Percentiles rank a stretch among this genome's conserved stretches.
Evolutionary conservation across 2,113 vertebrate species (phyloP).

Genomic region (Spilogale gracilis): DNA sequence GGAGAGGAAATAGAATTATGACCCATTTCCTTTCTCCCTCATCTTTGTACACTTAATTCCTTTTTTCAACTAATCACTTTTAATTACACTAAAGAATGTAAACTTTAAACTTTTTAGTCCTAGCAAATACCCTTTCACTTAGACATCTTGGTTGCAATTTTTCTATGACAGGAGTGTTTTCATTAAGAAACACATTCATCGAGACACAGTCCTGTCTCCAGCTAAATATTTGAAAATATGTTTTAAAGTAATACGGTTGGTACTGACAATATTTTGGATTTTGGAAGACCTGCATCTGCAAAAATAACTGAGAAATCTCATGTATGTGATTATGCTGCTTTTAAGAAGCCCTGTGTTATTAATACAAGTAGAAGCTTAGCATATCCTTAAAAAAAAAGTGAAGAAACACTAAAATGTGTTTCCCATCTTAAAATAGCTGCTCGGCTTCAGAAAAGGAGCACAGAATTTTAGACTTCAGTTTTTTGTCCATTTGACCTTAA

Average conservation of each 20-base stretch:
- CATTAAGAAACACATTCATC: not conserved
- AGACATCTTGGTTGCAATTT: not conserved
- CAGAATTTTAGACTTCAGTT: not conserved
- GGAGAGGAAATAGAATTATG: slow-evolving; percentile 22
- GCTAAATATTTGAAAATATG: slow-evolving; percentile 56
- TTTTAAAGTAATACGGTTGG: not conserved
- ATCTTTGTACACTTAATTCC: not conserved
- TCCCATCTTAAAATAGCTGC: not conserved
- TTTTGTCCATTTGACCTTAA: not conserved
- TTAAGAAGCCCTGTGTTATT: slow-evolving; percentile 17
- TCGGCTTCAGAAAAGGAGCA: not conserved
- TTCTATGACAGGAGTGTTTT: not conserved
- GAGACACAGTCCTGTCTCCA: not conserved
- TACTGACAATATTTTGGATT: slow-evolving; percentile 26
- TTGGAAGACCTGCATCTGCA: slow-evolving; percentile 35
- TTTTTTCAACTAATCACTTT: slow-evolving; percentile 36
- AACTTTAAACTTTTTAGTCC: slow-evolving; percentile 5
- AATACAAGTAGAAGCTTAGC: not conserved
- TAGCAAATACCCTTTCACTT: not conserved
- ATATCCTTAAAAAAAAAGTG: not conserved
- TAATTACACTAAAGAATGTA: slow-evolving; percentile 9
- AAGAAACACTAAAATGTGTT: not conserved
- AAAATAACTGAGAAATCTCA: slow-evolving; percentile 15
- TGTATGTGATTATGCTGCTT: not conserved
- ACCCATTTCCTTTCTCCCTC: not conserved